phyloP scores from a whole-genome alignment of 2,888 invertebrate genomes.

The Leptinotarsa tumamoca region DNA sequence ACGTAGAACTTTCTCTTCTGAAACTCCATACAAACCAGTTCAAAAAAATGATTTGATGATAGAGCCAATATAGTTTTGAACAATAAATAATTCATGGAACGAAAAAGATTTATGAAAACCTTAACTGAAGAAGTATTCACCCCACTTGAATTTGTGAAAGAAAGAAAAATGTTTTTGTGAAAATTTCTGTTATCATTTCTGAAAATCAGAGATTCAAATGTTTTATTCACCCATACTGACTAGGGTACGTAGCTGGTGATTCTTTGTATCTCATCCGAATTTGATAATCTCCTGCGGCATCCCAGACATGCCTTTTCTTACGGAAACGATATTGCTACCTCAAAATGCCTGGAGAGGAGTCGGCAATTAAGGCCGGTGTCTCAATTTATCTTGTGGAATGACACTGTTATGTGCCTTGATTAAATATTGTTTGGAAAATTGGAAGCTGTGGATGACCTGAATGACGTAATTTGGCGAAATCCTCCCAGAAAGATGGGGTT shows the following conservation, averaged over 20 bases:
- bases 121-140: too few species aligned
- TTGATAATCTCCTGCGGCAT: not conserved
- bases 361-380: constrained; percentile 25
- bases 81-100: too few species aligned
- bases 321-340: constrained; percentile 11
- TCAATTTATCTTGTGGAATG: constrained; percentile 25
- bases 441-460: constrained; percentile 14
- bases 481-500: not conserved
- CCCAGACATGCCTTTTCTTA: not conserved
- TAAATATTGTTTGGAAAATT: constrained; percentile 29
- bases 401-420: constrained; percentile 21
- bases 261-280: not conserved
- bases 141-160: too few species aligned
- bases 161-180: too few species aligned
- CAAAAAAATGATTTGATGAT: too few species aligned
- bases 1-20: too few species aligned
- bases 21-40: too few species aligned
- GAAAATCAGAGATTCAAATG: too few species aligned
- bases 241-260: not conserved
- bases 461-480: constrained; percentile 17
- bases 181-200: too few species aligned
- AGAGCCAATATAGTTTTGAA: too few species aligned
- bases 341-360: constrained; percentile 13
- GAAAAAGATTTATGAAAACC: too few species aligned
- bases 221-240: too few species aligned